Percentiles rank a stretch among this genome's conserved stretches.
Conservation (phyloP, 2,797 vertebrate species). For the Siniperca obscura region DNA sequence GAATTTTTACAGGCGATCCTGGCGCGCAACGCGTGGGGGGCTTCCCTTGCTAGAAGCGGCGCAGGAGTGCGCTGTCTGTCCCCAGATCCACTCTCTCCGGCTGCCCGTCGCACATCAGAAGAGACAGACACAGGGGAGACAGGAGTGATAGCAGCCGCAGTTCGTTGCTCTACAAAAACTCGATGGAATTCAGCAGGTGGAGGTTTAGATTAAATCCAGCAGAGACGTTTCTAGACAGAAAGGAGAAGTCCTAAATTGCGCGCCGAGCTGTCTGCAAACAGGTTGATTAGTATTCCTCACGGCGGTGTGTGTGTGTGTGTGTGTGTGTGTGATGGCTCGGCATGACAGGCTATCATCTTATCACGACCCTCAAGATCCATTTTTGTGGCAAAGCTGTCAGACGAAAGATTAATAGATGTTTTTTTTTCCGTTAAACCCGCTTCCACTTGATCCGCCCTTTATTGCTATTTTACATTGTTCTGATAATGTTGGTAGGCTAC, state of each 20-base stretch:
- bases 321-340: conserved; percentile 25
- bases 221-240: conserved; percentile 42
- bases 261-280: conserved; percentile 75
- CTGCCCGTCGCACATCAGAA: conserved; percentile 50
- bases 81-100: conserved; percentile 51
- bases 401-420: conserved; percentile 23
- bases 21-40: conserved; percentile 74
- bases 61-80: conserved; percentile 57
- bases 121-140: conserved; percentile 33
- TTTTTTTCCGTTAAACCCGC: background rate
- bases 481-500: background rate
- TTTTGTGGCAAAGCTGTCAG: conserved; percentile 34
- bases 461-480: background rate
- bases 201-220: conserved; percentile 1
- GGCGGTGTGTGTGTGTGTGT: conserved; percentile 25
- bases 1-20: conserved; percentile 52
- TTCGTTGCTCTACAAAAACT: background rate
- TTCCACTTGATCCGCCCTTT: conserved; percentile 30
- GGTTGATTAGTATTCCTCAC: conserved; percentile 81
- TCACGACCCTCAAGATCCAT: conserved; percentile 45
- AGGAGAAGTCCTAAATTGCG: conserved; percentile 71
- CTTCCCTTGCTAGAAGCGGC: conserved; percentile 69
- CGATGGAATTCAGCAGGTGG: conserved; percentile 47
- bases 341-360: conserved; percentile 61
- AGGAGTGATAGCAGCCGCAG: conserved; percentile 26